Evolutionary conservation across 2,888 invertebrate species (phyloP).

Genomic region (Drosophila limbata): DNA sequence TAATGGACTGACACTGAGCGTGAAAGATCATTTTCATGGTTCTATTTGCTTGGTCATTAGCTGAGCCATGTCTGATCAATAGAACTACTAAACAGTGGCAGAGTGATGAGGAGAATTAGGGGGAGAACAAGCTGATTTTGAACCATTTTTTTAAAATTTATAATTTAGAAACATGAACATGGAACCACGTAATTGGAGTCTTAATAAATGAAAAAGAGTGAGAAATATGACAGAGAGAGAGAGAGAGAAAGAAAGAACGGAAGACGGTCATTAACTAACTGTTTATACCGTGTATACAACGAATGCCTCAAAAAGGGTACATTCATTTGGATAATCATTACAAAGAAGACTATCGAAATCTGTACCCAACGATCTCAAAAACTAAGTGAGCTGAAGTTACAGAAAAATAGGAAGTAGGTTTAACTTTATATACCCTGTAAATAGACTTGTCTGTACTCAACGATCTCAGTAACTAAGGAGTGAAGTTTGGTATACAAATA

Average conservation of each 20-base stretch:
- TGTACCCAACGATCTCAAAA: neutral
- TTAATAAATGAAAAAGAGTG: neutral
- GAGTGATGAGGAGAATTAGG: neutral
- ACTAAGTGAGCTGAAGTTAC: neutral
- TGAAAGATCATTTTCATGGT: constrained; percentile 32
- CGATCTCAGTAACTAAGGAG: neutral
- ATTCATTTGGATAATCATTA: neutral
- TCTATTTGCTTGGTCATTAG: constrained; percentile 18
- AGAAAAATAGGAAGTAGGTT: neutral
- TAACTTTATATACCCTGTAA: neutral
- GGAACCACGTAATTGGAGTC: constrained; percentile 4
- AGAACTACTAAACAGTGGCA: neutral
- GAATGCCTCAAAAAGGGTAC: neutral
- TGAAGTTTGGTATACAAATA: neutral
- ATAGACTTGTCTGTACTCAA: neutral
- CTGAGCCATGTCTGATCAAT: constrained; percentile 14
- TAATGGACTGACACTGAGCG: neutral
- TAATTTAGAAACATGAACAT: too few species aligned
- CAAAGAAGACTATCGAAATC: neutral
- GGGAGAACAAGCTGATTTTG: neutral
- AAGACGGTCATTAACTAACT: constrained; percentile 13
- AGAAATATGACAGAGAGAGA: neutral
- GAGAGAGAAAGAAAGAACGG: neutral
- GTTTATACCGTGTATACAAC: neutral
- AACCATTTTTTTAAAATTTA: neutral